Base-by-base conservation (phyloP, 2,797 vertebrate genomes). In the Xenops minutus region DNA sequence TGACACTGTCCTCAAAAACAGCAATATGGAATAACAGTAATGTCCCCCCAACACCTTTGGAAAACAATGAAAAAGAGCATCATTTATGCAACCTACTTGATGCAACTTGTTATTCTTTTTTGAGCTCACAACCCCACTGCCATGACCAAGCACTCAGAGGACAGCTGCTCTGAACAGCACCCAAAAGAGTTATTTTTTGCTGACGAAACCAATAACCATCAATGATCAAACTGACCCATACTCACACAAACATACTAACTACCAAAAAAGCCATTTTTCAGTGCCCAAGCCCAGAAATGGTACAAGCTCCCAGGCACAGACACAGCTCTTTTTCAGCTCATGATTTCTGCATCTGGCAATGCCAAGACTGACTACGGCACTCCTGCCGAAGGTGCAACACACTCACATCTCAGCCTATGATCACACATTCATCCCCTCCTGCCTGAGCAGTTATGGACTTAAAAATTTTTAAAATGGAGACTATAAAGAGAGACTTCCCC, bases 1-100 rank as follows among this genome's bases (percentile, higher is more conserved):
- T 95, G 90, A 95, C 61, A 91, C 61, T 41, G 71, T 85, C 80
- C 83, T 85, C 77, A 74, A 90, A 94, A 95, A 10, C 56, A 78
- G 83, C 30, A 92, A 91, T 83, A 95, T 66, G 58, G 43, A 82
- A 64, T 66, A 88, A 88, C 0, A 0, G 36, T 67, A 3, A 1
- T 24, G 23, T 20, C 30, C n/a, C 36, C 34, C 26, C 49, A 85
- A 52, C 44, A 92, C 63, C 75, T 79, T 79, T 72, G 23, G 36
- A 74, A 88, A 71, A 79, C 5, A 34, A 39, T 34, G 56, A 39
- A 84, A 73, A 93, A 46, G 41, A 88, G 29, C 30, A 66, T 4
- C 20, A n/a, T 43, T 89, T 88, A 79, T 43, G 26, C 27, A 84
- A 94, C 37, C 34, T 46, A 32, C 67, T 82, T 68, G 68, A 74